Evolutionary conservation across 2,113 vertebrate genomes (phyloP).

Genomic region (Corythornis cristatus): DNA sequence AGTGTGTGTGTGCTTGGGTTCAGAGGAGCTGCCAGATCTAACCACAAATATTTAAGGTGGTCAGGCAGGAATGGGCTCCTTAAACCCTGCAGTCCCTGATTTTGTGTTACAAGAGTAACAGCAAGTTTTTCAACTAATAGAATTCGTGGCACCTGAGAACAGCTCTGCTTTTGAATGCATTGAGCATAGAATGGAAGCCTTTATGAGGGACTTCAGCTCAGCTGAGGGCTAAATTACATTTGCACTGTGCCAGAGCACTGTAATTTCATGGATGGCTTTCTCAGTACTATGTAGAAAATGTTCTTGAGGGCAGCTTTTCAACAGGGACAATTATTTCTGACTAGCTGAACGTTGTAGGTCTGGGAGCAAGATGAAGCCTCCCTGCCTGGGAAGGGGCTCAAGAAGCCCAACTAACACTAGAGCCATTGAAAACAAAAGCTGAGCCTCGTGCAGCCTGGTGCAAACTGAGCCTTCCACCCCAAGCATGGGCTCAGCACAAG

Average conservation of each 20-base stretch:
- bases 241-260: constrained; percentile 21
- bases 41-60: constrained; percentile 94
- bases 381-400: background rate
- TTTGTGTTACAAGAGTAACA: constrained; percentile 48
- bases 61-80: constrained; percentile 79
- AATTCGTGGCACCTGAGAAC: constrained; percentile 63
- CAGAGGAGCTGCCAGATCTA: constrained; percentile 79
- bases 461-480: background rate
- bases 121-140: constrained; percentile 44
- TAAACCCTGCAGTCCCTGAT: constrained; percentile 56
- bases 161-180: constrained; percentile 52
- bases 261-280: constrained; percentile 44
- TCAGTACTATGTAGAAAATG: constrained; percentile 46
- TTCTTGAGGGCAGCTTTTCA: constrained; percentile 55
- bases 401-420: background rate
- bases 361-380: background rate
- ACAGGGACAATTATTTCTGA: constrained; percentile 10
- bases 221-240: background rate
- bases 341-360: background rate
- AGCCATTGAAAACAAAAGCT: background rate
- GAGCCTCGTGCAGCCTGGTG: background rate
- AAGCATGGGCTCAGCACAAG: background rate
- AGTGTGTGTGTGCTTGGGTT: constrained; percentile 79
- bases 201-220: constrained; percentile 19
- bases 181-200: constrained; percentile 49